These are phyloP conservation scores for Latrodectus geometricus DNA, from an alignment of 1,140 invertebrate genomes.

Conservation along the genomic window DNA sequence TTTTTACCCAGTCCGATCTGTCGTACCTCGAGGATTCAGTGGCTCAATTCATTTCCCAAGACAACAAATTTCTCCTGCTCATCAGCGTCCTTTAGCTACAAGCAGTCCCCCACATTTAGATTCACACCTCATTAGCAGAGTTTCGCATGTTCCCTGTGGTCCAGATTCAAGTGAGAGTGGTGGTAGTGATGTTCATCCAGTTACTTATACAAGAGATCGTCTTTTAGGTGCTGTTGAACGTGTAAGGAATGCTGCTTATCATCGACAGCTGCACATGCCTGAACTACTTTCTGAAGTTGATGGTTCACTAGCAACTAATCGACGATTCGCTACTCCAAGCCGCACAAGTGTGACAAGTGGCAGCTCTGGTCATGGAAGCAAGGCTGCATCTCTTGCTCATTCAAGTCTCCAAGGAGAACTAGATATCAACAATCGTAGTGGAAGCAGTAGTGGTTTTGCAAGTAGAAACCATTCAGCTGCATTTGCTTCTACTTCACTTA, in stretches of 20 bases:
- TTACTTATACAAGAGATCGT: constrained; percentile 70
- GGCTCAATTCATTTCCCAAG: constrained; percentile 17
- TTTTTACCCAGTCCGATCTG: constrained; percentile 37
- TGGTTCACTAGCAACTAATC: constrained; percentile 10
- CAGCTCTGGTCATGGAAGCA: constrained; percentile 64
- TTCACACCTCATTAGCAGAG: constrained; percentile 8
- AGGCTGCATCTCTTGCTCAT: constrained; percentile 62
- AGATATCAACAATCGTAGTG: constrained; percentile 62
- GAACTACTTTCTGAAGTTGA: constrained; percentile 32
- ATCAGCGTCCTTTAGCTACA: constrained; percentile 67
- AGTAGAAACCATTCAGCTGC: constrained; percentile 63
- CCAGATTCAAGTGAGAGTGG: constrained; percentile 48
- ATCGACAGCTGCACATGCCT: constrained; percentile 58
- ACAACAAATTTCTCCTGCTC: constrained; percentile 51
- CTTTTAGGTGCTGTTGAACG: constrained; percentile 69
- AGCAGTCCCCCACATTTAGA: constrained; percentile 66
- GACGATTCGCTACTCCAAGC: constrained; percentile 39
- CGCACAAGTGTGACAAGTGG: constrained; percentile 63
- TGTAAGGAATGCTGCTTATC: constrained; percentile 67
- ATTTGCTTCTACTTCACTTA: constrained; percentile 66
- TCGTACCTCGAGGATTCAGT: constrained; percentile 25
- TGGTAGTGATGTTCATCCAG: constrained; percentile 63
- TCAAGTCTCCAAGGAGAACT: constrained; percentile 64
- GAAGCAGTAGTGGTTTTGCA: constrained; percentile 64
- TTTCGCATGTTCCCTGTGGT: constrained; percentile 28